These are phyloP conservation scores for Notolabrus celidotus DNA, from an alignment of 2,797 vertebrate species.

Conservation along the genomic window DNA sequence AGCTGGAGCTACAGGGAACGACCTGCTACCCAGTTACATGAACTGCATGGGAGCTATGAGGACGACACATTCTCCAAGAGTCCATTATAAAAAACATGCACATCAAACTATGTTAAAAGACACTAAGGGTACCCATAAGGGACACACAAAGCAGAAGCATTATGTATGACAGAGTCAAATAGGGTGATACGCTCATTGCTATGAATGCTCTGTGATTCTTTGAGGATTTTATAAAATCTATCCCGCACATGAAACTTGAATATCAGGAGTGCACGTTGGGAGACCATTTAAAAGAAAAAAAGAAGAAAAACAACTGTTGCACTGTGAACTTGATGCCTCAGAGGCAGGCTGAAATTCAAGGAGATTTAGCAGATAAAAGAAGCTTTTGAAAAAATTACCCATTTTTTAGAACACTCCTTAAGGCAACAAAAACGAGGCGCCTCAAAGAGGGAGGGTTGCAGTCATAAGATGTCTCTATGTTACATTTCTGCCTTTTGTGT, in stretches of 20 bases:
- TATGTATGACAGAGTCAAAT: slow-evolving; percentile 77
- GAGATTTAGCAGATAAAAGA: slow-evolving; percentile 58
- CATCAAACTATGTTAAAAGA: slow-evolving; percentile 56
- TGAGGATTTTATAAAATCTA: slow-evolving; percentile 8
- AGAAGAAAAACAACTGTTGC: slow-evolving; percentile 43
- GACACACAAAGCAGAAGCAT: slow-evolving; percentile 70
- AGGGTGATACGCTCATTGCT: not conserved
- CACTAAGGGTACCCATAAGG: slow-evolving; percentile 60
- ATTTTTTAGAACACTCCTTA: slow-evolving; percentile 44
- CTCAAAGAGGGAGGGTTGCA: slow-evolving; percentile 27
- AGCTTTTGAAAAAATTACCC: slow-evolving; percentile 47
- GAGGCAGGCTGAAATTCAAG: slow-evolving; percentile 47
- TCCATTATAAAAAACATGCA: slow-evolving; percentile 60
- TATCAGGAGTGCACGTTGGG: slow-evolving; percentile 14
- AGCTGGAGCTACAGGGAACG: slow-evolving; percentile 13
- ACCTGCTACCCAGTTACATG: slow-evolving; percentile 79
- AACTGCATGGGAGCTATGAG: slow-evolving; percentile 72
- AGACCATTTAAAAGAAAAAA: slow-evolving; percentile 5
- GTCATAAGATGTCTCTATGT: slow-evolving; percentile 61
- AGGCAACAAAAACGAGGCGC: slow-evolving; percentile 46
- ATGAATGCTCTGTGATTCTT: slow-evolving; percentile 13
- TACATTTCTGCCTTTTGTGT: slow-evolving; percentile 40
- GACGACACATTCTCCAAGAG: slow-evolving; percentile 53
- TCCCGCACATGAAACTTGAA: slow-evolving; percentile 58
- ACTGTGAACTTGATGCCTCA: slow-evolving; percentile 54